Evolutionary conservation across 2,888 invertebrate species (phyloP).

Genomic region (Monoplex corrugatus): DNA sequence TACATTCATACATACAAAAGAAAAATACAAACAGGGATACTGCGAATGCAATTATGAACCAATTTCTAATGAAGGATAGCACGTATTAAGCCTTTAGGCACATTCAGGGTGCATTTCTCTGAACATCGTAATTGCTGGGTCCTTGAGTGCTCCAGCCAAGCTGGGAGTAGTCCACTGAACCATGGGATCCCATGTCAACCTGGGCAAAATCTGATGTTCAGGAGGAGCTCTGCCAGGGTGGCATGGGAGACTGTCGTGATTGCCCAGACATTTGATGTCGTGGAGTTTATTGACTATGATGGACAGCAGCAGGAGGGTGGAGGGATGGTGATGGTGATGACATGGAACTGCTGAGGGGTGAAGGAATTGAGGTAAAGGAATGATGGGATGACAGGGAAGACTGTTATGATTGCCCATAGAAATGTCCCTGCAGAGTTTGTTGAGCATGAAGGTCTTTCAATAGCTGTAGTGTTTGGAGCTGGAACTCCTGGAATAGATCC

Average conservation of each 20-base stretch:
- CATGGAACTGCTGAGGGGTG: slow-evolving; percentile 12
- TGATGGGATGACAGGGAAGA: not conserved
- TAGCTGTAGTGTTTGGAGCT: not conserved
- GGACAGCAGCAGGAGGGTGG: not conserved
- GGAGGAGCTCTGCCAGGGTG: slow-evolving; percentile 12
- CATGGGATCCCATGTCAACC: not conserved
- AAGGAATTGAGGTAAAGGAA: not conserved
- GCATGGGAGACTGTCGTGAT: not conserved
- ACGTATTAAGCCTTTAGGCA: not conserved
- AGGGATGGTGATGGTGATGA: not conserved
- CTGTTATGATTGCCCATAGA: not conserved
- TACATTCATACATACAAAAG: not conserved
- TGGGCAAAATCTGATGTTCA: not conserved
- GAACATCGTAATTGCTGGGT: not conserved
- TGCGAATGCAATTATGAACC: slow-evolving; percentile 8
- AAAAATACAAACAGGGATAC: not conserved
- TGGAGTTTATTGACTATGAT: not conserved
- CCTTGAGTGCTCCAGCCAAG: not conserved
- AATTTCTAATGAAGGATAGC: slow-evolving; percentile 8
- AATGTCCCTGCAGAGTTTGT: not conserved
- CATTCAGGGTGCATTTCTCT: not conserved
- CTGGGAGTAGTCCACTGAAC: slow-evolving; percentile 17
- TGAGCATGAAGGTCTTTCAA: not conserved
- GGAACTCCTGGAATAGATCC: not conserved
- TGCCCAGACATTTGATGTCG: not conserved